These are phyloP conservation scores for Genyomyrus donnyi DNA, from an alignment of 2,113 vertebrate genomes.

Conservation along the genomic window DNA sequence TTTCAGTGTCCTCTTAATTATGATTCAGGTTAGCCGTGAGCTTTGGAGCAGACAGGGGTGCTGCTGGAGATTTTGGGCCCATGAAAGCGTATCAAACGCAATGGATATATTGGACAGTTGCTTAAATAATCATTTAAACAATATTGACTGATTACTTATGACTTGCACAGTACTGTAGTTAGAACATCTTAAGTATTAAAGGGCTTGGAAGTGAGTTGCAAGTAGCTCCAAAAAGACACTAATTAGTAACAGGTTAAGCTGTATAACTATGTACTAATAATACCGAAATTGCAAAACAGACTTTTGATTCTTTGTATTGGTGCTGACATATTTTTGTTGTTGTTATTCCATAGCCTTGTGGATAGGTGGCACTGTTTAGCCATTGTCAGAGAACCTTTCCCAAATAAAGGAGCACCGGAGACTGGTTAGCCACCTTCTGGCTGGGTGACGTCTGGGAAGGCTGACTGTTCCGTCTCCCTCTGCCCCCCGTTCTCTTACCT, in stretches of 20 bases:
- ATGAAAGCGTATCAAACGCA: neutral
- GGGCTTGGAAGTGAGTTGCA: neutral
- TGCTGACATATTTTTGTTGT: neutral
- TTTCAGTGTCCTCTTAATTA: neutral
- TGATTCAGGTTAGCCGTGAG: neutral
- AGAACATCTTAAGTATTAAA: neutral
- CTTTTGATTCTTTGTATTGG: neutral
- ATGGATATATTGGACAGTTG: neutral
- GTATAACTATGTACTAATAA: neutral
- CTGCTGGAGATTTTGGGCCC: no score
- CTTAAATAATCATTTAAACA: neutral
- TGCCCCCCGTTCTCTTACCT: slow-evolving; percentile 14
- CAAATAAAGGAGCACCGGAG: neutral
- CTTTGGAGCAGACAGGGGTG: neutral
- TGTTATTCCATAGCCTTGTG: neutral
- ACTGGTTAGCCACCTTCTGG: neutral
- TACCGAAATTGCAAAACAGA: neutral
- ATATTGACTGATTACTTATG: neutral
- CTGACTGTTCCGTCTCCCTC: neutral
- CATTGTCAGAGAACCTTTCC: neutral
- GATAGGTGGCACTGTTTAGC: neutral
- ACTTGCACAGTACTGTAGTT: neutral
- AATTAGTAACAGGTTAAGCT: neutral
- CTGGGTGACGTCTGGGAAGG: neutral
- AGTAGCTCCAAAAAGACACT: neutral